phyloP scores from a whole-genome alignment of 2,888 invertebrate genomes.

The Mechanitis mazaeus region DNA sequence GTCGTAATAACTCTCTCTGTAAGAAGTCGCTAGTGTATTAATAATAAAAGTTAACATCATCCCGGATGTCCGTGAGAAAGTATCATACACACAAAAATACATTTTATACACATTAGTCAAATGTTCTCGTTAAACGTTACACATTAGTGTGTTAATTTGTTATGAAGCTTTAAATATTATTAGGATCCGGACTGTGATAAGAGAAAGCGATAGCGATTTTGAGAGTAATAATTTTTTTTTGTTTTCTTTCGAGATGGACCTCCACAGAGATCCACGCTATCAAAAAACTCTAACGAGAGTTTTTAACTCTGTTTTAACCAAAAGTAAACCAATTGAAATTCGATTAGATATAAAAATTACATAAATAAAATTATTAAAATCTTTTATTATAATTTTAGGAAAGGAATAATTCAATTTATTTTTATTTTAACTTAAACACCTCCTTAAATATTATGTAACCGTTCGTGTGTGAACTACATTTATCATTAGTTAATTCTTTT shows the following conservation, averaged over 20 bases:
- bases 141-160: conserved; percentile 56
- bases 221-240: background rate
- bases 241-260: no score
- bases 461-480: conserved; percentile 54
- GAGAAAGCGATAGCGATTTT: conserved; percentile 32
- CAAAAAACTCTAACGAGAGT: no score
- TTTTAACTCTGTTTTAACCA: no score
- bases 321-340: no score
- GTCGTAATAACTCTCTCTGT: no score
- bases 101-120: conserved; percentile 47
- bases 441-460: conserved; percentile 40
- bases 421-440: conserved; percentile 26
- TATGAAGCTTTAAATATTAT: conserved; percentile 15
- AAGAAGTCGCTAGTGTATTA: no score
- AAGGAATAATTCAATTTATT: background rate
- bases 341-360: no score
- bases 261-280: no score
- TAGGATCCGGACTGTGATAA: conserved; percentile 1
- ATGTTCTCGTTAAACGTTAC: conserved; percentile 50
- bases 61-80: conserved; percentile 31
- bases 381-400: background rate
- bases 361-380: no score
- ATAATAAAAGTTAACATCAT: background rate
- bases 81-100: conserved; percentile 32
- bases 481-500: conserved; percentile 49